Base-by-base conservation (phyloP, 2,888 invertebrate genomes). In the Heliconius ethilla region DNA sequence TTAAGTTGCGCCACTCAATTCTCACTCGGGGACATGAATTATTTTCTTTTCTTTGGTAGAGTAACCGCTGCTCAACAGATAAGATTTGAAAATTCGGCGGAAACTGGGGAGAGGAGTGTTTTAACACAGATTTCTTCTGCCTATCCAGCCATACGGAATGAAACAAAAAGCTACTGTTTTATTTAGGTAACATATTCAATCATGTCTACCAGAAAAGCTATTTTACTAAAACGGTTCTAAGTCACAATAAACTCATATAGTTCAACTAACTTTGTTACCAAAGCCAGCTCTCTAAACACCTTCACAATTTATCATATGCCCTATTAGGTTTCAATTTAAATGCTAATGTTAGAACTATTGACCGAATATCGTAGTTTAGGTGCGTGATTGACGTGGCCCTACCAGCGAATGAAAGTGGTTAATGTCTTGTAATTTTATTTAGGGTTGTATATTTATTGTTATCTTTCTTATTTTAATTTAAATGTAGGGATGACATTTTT, bases 311-410 rank as follows among this genome's bases (percentile, higher is more conserved):
- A 73, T 77, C 59, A 79, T 63, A 77, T 76, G 75, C 76, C 75
- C 37, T 72, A 81, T 76, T 78, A 75, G 79, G 79, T 66, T 78
- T 79, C 79, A 77, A 79, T 81, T 77, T 79, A 81, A 81, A 81
- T 80, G 79, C 79, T 79, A 81, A 81, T 81, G 33, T 63, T 78
- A 69, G 78, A 76, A 78, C 76, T 67, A 80, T 80, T 78, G 78
- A 76, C 70, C 69, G 63, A 78, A 78, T 79, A 81, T 76, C 81
- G 78, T 76, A 74, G 74, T 77, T 75, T 63, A 76, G 76, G 75
- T 55, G 67, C 79, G 76, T 80, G 80, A 81, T 82, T 82, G 83
- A 82, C 82, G 80, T 80, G 77, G 75, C 81, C 80, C 82, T 81
- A 78, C 78, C 29, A 70, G 70, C 65, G 51, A 81, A 81, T 78